A percentile compares a stretch with the other conserved stretches of the same genome.
phyloP scores from a whole-genome alignment of 2,797 vertebrate genomes.

The Pseudocheirus occidentalis region DNA sequence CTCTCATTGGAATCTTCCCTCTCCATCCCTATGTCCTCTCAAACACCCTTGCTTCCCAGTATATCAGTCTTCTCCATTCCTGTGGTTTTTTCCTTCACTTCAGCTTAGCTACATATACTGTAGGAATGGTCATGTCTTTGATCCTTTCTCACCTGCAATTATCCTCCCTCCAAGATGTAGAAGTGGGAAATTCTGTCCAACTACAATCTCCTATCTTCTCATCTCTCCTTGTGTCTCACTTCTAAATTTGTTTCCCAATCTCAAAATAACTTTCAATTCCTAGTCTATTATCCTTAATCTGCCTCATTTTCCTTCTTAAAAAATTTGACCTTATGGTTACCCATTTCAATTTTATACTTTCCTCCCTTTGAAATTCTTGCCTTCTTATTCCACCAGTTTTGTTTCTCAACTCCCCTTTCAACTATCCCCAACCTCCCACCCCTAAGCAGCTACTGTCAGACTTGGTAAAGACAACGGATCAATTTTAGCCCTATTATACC shows the following conservation, averaged over 20 bases:
- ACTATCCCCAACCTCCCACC: neutral
- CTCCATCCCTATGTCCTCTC: neutral
- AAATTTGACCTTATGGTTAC: neutral
- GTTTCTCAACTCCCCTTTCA: neutral
- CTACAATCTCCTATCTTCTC: neutral
- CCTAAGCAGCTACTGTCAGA: neutral
- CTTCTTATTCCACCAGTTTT: neutral
- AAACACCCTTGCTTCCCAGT: neutral
- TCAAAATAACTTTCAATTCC: neutral
- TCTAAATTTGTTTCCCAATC: too few relatives aligned
- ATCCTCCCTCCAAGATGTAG: neutral
- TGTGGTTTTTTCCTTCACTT: neutral
- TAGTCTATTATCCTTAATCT: neutral
- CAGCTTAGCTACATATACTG: neutral
- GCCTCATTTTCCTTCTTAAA: neutral
- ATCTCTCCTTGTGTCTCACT: neutral
- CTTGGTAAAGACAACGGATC: neutral
- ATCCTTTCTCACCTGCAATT: neutral
- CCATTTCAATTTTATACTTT: neutral
- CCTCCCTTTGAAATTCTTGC: neutral
- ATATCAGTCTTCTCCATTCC: neutral
- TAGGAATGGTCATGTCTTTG: neutral
- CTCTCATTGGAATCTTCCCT: neutral
- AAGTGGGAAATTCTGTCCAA: neutral
- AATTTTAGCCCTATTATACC: neutral